A percentile compares a stretch with the other conserved stretches of the same genome.
These are phyloP conservation scores for Phymastichus coffea DNA, from an alignment of 1,140 invertebrate species.

Conservation along the genomic window DNA sequence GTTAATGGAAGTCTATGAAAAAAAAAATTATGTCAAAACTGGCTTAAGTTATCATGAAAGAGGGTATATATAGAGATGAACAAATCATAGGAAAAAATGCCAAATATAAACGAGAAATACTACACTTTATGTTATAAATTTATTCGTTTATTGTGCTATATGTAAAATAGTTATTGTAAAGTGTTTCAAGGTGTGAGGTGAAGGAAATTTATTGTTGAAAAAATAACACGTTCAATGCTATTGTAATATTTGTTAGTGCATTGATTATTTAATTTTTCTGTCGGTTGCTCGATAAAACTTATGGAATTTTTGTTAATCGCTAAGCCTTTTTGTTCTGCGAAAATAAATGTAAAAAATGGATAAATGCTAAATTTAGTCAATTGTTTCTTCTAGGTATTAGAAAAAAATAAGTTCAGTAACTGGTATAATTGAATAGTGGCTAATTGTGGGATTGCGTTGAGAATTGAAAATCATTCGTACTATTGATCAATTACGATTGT, in stretches of 20 bases:
- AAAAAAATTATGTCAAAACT: too few relatives aligned
- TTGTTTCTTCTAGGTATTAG: background rate
- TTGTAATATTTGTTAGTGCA: slow-evolving; percentile 20
- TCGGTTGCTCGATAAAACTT: background rate
- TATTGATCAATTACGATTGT: slow-evolving; percentile 40
- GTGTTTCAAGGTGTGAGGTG: slow-evolving; percentile 8
- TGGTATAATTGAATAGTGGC: slow-evolving; percentile 31
- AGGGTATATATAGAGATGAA: too few relatives aligned
- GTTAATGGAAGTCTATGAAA: slow-evolving; percentile 6
- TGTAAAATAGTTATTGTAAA: slow-evolving; percentile 16
- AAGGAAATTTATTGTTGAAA: slow-evolving; percentile 18
- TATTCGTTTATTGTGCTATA: slow-evolving; percentile 9
- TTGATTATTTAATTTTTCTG: slow-evolving; percentile 20
- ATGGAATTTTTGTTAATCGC: background rate
- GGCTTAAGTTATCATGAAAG: too few relatives aligned
- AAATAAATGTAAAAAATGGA: background rate
- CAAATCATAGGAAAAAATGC: slow-evolving; percentile 17
- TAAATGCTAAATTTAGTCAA: background rate
- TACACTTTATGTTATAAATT: slow-evolving; percentile 26
- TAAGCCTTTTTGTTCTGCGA: background rate
- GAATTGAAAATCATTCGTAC: slow-evolving; percentile 43
- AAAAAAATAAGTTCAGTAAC: background rate
- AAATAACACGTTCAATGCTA: slow-evolving; percentile 14
- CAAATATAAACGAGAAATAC: slow-evolving; percentile 17
- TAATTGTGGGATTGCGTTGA: slow-evolving; percentile 32